Evolutionary conservation across 30 jellyfish, hydroid and myxozoan species (phyloP).

Genomic region (Turritopsis dohrnii): DNA sequence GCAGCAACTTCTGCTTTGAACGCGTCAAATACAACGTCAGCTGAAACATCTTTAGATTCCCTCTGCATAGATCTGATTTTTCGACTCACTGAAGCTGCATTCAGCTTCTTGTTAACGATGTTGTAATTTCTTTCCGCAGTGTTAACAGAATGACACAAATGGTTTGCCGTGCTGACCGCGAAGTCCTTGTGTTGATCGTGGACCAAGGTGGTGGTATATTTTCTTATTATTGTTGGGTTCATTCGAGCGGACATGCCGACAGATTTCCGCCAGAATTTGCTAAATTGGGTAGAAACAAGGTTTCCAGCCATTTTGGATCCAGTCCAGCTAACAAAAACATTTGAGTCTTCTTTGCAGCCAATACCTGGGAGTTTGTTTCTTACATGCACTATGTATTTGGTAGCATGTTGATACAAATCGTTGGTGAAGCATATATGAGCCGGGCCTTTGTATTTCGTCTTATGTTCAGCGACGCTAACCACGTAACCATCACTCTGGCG

Average conservation of each 20-base stretch:
- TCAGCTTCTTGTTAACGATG: slow-evolving; percentile 12
- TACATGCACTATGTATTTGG: slow-evolving; percentile 1
- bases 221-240: slow-evolving; percentile 24
- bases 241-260: slow-evolving; percentile 11
- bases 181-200: slow-evolving; percentile 22
- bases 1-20: not conserved
- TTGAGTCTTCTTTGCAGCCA: not conserved
- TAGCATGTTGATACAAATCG: not conserved
- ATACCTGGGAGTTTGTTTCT: slow-evolving; percentile 19
- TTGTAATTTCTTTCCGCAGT: slow-evolving; percentile 18
- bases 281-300: slow-evolving; percentile 13
- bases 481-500: slow-evolving; percentile 15
- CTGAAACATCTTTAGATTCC: not conserved
- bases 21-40: not conserved
- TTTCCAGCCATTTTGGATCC: slow-evolving; percentile 13
- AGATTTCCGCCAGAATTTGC: slow-evolving; percentile 10
- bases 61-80: slow-evolving; percentile 16
- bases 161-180: slow-evolving; percentile 13
- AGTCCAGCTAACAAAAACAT: slow-evolving; percentile 22
- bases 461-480: slow-evolving; percentile 19
- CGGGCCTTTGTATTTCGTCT: slow-evolving; percentile 26
- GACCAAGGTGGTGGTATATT: slow-evolving; percentile 25
- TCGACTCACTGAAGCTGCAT: slow-evolving; percentile 9
- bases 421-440: slow-evolving; percentile 18
- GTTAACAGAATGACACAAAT: slow-evolving; percentile 12